phyloP scores from a whole-genome alignment of 1,140 invertebrate genomes.

The Wiebesia pumilae region DNA sequence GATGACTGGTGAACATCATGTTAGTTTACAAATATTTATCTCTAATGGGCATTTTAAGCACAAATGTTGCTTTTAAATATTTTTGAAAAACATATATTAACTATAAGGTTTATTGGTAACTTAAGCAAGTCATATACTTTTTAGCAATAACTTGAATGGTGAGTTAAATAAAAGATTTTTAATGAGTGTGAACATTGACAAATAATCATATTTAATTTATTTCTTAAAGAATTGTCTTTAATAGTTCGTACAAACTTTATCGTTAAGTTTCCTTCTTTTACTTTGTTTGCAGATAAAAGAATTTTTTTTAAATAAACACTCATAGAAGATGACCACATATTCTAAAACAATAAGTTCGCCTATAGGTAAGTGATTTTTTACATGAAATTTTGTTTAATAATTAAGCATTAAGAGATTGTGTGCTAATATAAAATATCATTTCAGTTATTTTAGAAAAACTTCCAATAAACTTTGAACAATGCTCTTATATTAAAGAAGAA shows the following conservation, averaged over 20 bases:
- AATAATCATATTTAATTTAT: too few species aligned
- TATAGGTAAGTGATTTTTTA: background rate
- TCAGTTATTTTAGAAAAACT: conserved; percentile 1
- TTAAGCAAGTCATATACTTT: background rate
- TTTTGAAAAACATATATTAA: background rate
- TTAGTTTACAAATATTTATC: background rate
- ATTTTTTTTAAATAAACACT: background rate
- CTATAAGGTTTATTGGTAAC: background rate
- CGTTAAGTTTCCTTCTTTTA: too few species aligned
- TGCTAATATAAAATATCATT: background rate
- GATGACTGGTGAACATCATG: too few species aligned
- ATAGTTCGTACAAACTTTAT: too few species aligned
- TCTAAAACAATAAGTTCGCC: background rate
- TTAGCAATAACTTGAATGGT: background rate
- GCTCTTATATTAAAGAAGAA: background rate
- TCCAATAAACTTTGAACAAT: background rate
- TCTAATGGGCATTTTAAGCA: background rate
- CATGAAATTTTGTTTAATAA: too few species aligned
- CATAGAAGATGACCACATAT: background rate
- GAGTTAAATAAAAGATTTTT: background rate
- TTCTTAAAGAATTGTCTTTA: too few species aligned
- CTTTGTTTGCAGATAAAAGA: too few species aligned
- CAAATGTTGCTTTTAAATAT: background rate
- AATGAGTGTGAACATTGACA: background rate
- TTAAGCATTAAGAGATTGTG: background rate